A percentile compares a stretch with the other conserved stretches of the same genome.
Evolutionary conservation across 2,797 vertebrate species (phyloP).

Genomic region (Syncerus caffer): DNA sequence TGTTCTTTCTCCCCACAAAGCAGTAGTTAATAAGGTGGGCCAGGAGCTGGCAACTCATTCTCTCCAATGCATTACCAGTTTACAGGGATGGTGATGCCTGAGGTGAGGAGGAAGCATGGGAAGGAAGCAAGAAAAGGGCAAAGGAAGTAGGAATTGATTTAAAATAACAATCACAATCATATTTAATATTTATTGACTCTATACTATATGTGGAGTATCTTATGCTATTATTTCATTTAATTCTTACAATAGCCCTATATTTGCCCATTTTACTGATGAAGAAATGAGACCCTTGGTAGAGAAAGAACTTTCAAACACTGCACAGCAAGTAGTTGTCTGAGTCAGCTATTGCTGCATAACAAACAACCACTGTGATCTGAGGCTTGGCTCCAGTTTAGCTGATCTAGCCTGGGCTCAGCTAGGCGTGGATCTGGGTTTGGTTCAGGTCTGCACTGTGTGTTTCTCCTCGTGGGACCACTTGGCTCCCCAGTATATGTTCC

Average conservation of each 20-base stretch:
- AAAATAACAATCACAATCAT: not conserved
- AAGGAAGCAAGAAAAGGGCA: not conserved
- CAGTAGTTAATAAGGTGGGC: not conserved
- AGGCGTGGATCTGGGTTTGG: not conserved
- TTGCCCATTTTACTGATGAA: not conserved
- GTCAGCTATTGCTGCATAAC: not conserved
- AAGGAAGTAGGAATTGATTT: not conserved
- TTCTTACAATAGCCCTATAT: not conserved
- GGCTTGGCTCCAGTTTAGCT: not conserved
- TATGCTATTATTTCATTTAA: not conserved
- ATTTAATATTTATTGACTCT: not conserved
- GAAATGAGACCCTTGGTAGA: not conserved
- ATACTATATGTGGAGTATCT: not conserved
- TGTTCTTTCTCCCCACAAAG: not conserved
- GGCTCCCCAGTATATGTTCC: not conserved
- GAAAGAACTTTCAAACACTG: not conserved
- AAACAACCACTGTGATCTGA: not conserved
- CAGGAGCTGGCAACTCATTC: not conserved
- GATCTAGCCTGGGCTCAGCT: not conserved
- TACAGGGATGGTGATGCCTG: not conserved
- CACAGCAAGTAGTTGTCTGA: not conserved
- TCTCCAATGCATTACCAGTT: not conserved
- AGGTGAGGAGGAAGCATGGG: not conserved
- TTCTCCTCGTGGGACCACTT: not conserved
- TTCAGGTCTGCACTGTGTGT: slow-evolving; percentile 60